Evolutionary conservation across 2,113 vertebrate genomes (phyloP), one percentile per base, ranked within the genome.

Genomic region (Alouatta palliata): DNA sequence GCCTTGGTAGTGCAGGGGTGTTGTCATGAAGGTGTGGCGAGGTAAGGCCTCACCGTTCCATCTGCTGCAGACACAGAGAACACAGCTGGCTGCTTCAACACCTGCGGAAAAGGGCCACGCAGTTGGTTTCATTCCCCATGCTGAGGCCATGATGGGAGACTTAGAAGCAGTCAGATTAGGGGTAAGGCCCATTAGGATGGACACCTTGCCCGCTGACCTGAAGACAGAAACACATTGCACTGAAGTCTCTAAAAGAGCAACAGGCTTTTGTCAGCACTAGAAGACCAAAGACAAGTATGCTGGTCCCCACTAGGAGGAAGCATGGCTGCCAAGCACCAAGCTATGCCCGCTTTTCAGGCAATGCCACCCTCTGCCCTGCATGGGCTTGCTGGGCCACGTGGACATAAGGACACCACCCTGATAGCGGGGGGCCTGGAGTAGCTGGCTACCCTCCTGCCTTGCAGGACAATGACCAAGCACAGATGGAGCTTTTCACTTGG

Each of bases 61-160:
- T 35, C 35, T 35, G 27, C 35, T 83, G 23, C 8, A 8, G 32
- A 54, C 16, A 14, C 52, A 54, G 43, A 79, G 79, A 54, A n/a
- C 32, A 21, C 0, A 27, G 35, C 12, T 1, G 3, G 45, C 25
- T 21, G 68, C 6, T 32, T 11, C 13, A 8, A 7, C 25, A 66
- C 47, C 27, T 30, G 0, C 10, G 47, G 83, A 27, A 37, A 11
- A 92, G 32, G 64, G 25, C 35, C 61, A 35, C 0, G 0, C 16
- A 47, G 14, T 17, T 79, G 45, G 14, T 35, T 73, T 81, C 13
- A 27, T 75, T 8, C 27, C 40, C 87, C n/a, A 6, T 1, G 47
- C 0, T 27, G 40, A 80, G 43, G 40, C 1, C 43, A 16, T 0
- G 10, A n/a, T 8, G 23, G 40, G 66, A 87, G 86, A 56, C n/a